Evolutionary conservation across 2,113 vertebrate genomes (phyloP).

Genomic region (Ia io): DNA sequence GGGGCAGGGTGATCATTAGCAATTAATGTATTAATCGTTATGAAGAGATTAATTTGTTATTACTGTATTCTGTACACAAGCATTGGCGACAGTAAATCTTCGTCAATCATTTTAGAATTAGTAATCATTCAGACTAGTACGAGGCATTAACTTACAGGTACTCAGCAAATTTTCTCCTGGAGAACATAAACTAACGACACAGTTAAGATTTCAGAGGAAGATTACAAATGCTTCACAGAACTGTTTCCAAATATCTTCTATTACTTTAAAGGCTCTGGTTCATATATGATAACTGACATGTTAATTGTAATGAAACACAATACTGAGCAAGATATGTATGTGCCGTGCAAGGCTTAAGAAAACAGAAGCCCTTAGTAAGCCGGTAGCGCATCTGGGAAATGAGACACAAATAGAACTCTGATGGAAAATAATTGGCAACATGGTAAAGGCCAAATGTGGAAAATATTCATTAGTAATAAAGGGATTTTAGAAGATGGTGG

Average conservation of each 20-base stretch:
- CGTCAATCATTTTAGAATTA: conserved; percentile 6
- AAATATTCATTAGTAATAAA: not conserved
- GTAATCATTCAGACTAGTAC: not conserved
- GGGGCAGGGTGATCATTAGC: not conserved
- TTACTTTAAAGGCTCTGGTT: not conserved
- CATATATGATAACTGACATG: not conserved
- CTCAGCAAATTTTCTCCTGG: conserved; percentile 21
- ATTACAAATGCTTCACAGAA: not conserved
- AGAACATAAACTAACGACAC: not conserved
- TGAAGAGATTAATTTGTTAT: not conserved
- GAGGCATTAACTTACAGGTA: not conserved
- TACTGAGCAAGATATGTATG: not conserved
- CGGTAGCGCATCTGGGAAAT: not conserved
- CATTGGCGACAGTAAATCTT: not conserved
- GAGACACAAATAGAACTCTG: not conserved
- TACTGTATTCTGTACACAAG: not conserved
- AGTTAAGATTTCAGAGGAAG: not conserved
- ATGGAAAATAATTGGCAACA: not conserved
- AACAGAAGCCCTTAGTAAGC: not conserved
- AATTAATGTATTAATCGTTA: not conserved
- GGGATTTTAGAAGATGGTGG: not conserved
- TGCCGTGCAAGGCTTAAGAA: not conserved
- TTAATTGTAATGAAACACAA: not conserved
- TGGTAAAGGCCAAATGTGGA: not conserved
- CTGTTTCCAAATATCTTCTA: not conserved